Percentiles rank a stretch among this genome's conserved stretches.
Conservation (phyloP, 2,888 invertebrate species). For the Epinotia ramella region DNA sequence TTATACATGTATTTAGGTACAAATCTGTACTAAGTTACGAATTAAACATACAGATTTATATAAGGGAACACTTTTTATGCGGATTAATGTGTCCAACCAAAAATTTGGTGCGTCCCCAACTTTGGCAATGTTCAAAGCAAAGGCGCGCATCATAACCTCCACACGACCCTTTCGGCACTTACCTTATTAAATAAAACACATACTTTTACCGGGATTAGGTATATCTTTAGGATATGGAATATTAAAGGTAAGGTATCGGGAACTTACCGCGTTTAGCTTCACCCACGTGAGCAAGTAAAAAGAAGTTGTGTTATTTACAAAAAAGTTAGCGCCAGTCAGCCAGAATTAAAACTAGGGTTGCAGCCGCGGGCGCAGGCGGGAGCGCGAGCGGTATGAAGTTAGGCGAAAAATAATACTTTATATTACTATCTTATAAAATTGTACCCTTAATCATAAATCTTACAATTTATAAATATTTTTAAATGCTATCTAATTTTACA, state of each 20-base stretch:
- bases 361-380: conserved; percentile 37
- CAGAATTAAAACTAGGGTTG: conserved; percentile 52
- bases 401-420: not conserved
- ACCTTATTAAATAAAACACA: not conserved
- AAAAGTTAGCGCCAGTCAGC: conserved; percentile 69
- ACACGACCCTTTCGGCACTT: too few species aligned
- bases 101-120: too few species aligned
- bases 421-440: not conserved
- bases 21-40: too few species aligned
- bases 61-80: too few species aligned
- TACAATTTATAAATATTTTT: too few species aligned
- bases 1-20: too few species aligned
- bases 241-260: conserved; percentile 36
- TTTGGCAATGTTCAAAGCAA: too few species aligned
- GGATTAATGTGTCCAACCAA: too few species aligned
- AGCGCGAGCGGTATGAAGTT: not conserved
- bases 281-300: conserved; percentile 79
- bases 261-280: conserved; percentile 82
- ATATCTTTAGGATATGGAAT: not conserved
- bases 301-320: conserved; percentile 79
- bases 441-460: not conserved
- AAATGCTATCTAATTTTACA: too few species aligned
- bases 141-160: too few species aligned
- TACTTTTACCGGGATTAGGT: not conserved
- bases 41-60: too few species aligned